These are phyloP conservation scores for Macrotis lagotis DNA, from an alignment of 2,113 vertebrate genomes.

Conservation along the genomic window DNA sequence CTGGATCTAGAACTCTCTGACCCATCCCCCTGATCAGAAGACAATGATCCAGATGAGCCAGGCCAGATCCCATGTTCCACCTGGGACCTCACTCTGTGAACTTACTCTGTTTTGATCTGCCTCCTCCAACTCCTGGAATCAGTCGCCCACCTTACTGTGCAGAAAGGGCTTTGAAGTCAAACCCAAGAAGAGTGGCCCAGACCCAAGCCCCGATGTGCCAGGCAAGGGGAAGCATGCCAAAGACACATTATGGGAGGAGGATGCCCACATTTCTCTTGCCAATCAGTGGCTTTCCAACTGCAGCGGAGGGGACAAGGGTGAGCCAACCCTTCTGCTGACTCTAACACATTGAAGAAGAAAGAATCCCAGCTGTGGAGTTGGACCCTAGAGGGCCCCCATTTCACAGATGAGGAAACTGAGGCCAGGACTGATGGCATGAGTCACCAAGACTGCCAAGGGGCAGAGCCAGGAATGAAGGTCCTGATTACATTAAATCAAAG, in stretches of 20 bases:
- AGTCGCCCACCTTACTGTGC: not conserved
- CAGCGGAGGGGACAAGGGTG: no score
- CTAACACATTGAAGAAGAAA: not conserved
- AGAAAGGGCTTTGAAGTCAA: not conserved
- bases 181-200: not conserved
- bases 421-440: not conserved
- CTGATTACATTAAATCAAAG: not conserved
- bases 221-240: not conserved
- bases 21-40: not conserved
- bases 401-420: not conserved
- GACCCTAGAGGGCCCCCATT: not conserved
- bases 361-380: not conserved
- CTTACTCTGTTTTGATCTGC: no score
- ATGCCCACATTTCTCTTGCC: no score
- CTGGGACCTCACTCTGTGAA: not conserved
- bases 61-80: no score
- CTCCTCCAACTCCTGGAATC: not conserved
- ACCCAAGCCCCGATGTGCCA: not conserved
- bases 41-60: not conserved
- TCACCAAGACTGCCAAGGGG: no score
- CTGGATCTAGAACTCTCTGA: not conserved
- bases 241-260: not conserved
- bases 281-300: no score
- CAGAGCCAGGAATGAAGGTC: not conserved
- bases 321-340: not conserved